Base-by-base conservation (phyloP, 1,140 invertebrate genomes). In the Ceratitis capitata region DNA sequence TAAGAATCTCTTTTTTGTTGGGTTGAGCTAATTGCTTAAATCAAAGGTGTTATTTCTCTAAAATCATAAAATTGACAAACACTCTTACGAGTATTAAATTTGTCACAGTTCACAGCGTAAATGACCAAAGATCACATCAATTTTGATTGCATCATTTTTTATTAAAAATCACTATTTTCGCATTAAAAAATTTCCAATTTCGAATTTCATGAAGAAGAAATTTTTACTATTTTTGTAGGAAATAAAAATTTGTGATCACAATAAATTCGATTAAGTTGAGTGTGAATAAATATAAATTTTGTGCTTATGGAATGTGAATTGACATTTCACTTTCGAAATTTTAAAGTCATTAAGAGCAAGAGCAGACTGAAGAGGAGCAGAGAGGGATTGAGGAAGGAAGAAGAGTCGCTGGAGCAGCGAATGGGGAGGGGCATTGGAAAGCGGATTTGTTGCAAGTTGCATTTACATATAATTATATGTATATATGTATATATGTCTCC, bases 231-330 rank as follows among this genome's bases (percentile, higher is more conserved):
- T 78, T 42, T 23, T 3, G 10, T 14, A 26, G 69, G 3, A 78
- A 42, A 78, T 78, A 78, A 45, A 78, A 78, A 45, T 78, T 78
- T 78, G 69, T 78, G 35, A 78, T 78, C 45, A 45, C 69, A 42
- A 78, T 78, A 78, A 78, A 78, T 78, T 78, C 69, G 69, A 78
- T 78, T 78, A 45, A 39, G 45, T 35, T 23, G 7, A n/a, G n/a
- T n/a, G n/a, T n/a, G n/a, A n/a, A n/a, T 78, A n/a, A 26, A 78
- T n/a, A 78, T 78, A 78, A 78, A 78, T 78, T 78, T 45, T 47
- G 35, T 78, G 39, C 69, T 78, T 78, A 78, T 78, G 69, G 69
- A 78, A 78, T 78, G 69, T 45, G n/a, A 45, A 45, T 45, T 78
- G 42, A 78, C 69, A 2, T 45, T 78, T 45, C 32, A 14, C 51